These are phyloP conservation scores for Sminthurinus signatus DNA, from an alignment of 1,140 invertebrate genomes.

Conservation along the genomic window DNA sequence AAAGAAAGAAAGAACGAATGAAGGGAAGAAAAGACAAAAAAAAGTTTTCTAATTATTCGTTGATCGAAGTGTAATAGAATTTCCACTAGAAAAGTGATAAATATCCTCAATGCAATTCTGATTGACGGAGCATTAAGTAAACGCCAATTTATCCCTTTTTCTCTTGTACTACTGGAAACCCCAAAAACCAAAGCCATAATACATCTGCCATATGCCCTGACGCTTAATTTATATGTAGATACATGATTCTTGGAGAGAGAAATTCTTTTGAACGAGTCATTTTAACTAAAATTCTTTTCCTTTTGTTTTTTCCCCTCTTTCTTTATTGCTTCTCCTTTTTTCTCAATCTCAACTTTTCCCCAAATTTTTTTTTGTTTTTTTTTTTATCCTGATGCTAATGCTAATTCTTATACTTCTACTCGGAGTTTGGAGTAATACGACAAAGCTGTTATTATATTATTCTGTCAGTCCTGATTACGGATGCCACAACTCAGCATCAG, in stretches of 20 bases:
- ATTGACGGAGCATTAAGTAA: slow-evolving; percentile 41
- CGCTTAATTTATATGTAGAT: too few species aligned
- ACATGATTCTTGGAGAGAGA: background rate
- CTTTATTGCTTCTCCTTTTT: background rate
- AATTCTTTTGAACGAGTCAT: slow-evolving; percentile 16
- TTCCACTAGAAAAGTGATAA: slow-evolving; percentile 42
- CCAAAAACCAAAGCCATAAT: too few species aligned
- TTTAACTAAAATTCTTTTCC: slow-evolving; percentile 18
- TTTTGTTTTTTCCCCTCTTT: background rate
- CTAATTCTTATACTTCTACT: too few species aligned
- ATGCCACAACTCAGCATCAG: too few species aligned
- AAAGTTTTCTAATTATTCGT: slow-evolving; percentile 43
- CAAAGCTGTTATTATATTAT: too few species aligned
- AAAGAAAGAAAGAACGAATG: too few species aligned
- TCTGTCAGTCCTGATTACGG: too few species aligned
- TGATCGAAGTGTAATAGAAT: slow-evolving; percentile 42
- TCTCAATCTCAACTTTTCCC: background rate
- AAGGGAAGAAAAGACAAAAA: too few species aligned
- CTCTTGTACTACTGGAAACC: too few species aligned
- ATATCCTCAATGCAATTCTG: slow-evolving; percentile 41
- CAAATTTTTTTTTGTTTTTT: background rate
- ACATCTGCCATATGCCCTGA: too few species aligned
- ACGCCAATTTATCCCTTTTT: slow-evolving; percentile 27
- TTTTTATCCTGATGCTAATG: background rate
- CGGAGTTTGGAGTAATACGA: too few species aligned